Evolutionary conservation across 2,797 vertebrate genomes (phyloP).

Genomic region (Pangasius mekongensis): DNA sequence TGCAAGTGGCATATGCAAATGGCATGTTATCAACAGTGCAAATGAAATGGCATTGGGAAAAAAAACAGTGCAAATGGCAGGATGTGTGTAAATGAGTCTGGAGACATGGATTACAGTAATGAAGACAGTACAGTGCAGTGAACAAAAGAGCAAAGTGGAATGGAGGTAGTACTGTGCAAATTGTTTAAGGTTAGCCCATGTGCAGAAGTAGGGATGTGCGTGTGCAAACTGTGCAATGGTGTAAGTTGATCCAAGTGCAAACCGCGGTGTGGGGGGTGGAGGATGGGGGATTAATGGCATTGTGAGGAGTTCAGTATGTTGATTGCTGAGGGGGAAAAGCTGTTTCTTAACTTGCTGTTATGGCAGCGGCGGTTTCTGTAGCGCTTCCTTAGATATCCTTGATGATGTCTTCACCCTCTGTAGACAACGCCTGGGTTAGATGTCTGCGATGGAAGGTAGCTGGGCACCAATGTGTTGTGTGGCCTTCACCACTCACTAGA

Average conservation of each 20-base stretch:
- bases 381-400: background rate
- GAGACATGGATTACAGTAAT: background rate
- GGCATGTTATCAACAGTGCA: background rate
- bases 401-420: background rate
- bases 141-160: background rate
- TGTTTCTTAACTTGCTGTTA: background rate
- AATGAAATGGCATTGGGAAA: background rate
- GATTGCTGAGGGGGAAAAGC: background rate
- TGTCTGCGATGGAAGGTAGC: background rate
- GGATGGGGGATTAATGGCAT: background rate
- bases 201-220: background rate
- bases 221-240: background rate
- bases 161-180: background rate
- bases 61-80: background rate
- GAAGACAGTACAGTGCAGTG: background rate
- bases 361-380: background rate
- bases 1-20: background rate
- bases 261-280: background rate
- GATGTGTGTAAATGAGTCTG: background rate
- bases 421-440: background rate
- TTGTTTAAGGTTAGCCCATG: background rate
- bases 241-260: background rate
- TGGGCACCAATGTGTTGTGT: background rate
- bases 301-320: background rate
- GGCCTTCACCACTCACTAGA: background rate